Conservation (phyloP, 2,113 vertebrate genomes). For the Nycticebus coucang region DNA sequence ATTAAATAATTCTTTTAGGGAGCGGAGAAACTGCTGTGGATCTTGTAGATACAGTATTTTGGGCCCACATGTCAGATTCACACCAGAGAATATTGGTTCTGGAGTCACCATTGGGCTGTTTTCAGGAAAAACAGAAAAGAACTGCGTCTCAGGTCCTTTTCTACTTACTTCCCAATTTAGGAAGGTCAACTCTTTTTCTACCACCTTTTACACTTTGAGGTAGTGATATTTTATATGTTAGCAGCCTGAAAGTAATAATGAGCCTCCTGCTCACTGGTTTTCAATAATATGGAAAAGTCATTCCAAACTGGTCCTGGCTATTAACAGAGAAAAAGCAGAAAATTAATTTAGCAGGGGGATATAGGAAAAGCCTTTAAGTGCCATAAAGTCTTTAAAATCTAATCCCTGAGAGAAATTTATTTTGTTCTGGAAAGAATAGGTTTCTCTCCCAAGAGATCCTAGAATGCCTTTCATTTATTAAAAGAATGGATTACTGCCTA, state of each 20-base stretch:
- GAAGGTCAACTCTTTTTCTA: background rate
- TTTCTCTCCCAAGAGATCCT: background rate
- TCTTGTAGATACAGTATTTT: background rate
- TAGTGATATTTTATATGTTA: background rate
- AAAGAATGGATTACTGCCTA: background rate
- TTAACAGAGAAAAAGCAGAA: constrained; percentile 49
- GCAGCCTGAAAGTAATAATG: background rate
- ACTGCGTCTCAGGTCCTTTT: background rate
- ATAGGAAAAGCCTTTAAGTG: background rate
- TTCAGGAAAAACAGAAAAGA: background rate
- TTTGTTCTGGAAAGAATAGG: constrained; percentile 44
- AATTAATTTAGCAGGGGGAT: constrained; percentile 51
- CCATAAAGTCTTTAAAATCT: background rate
- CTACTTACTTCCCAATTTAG: background rate
- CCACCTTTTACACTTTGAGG: constrained; percentile 14
- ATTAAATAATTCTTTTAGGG: constrained; percentile 21
- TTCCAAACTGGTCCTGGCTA: constrained; percentile 47
- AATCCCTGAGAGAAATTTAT: constrained; percentile 43
- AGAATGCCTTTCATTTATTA: constrained; percentile 20
- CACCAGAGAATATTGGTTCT: constrained; percentile 33
- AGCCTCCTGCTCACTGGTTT: constrained; percentile 32
- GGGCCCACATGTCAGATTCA: background rate
- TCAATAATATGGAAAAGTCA: background rate
- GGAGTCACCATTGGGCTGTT: background rate
- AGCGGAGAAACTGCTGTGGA: background rate